Evolutionary conservation across 2,888 invertebrate species (phyloP).

Genomic region (Cephus rjabovi): DNA sequence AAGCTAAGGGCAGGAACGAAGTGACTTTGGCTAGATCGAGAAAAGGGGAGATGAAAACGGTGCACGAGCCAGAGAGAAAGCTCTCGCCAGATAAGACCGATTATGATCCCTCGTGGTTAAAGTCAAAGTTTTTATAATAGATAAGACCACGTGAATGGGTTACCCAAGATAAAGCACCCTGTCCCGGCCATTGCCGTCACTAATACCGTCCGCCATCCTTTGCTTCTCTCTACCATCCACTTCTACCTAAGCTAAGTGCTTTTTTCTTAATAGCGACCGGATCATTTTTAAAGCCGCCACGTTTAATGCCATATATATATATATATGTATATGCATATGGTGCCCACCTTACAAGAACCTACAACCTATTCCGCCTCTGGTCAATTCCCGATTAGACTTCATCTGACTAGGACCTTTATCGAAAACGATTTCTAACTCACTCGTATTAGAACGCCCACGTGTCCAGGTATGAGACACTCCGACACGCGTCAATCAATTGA

Average conservation of each 20-base stretch:
- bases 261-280: constrained; percentile 37
- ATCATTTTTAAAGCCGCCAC: constrained; percentile 16
- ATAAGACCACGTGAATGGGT: constrained; percentile 54
- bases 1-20: background rate
- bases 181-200: background rate
- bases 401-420: background rate
- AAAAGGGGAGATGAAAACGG: constrained; percentile 21
- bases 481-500: background rate
- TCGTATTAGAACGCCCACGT: background rate
- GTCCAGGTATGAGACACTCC: background rate
- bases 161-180: constrained; percentile 40
- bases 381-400: background rate
- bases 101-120: constrained; percentile 64
- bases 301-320: background rate
- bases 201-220: constrained; percentile 29
- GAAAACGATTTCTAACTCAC: background rate
- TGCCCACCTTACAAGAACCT: background rate
- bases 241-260: constrained; percentile 21
- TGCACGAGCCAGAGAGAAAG: constrained; percentile 32
- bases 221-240: constrained; percentile 24
- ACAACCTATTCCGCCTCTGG: background rate
- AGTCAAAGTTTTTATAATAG: constrained; percentile 62
- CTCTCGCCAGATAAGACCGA: constrained; percentile 50
- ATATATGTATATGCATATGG: no score
- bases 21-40: constrained; percentile 25